A percentile compares a stretch with the other conserved stretches of the same genome.
phyloP scores from a whole-genome alignment of 2,113 vertebrate genomes.

The Perccottus glenii region DNA sequence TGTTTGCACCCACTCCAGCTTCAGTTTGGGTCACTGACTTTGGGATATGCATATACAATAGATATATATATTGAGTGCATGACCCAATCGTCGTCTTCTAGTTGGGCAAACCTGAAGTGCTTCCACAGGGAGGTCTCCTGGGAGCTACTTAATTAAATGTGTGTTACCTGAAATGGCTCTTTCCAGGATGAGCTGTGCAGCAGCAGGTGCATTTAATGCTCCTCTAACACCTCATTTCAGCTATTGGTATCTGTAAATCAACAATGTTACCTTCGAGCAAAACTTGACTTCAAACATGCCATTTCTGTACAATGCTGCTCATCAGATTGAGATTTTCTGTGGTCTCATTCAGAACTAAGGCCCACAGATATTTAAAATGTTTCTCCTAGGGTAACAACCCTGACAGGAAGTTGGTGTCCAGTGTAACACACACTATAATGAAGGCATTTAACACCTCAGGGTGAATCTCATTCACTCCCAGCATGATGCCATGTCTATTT shows the following conservation, averaged over 20 bases:
- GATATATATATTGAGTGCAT: conserved; percentile 15
- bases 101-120: conserved; percentile 8
- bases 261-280: conserved; percentile 39
- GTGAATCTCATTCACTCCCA: conserved; percentile 7
- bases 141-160: conserved; percentile 47
- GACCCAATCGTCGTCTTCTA: conserved; percentile 22
- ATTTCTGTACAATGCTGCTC: conserved; percentile 39
- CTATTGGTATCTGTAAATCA: conserved; percentile 49
- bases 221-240: conserved; percentile 28
- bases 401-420: conserved; percentile 21
- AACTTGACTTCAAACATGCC: conserved; percentile 37
- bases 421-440: conserved; percentile 21
- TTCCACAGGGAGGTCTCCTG: conserved; percentile 20
- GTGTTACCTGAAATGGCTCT: conserved; percentile 19
- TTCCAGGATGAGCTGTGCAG: conserved; percentile 19
- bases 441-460: background rate
- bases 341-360: conserved; percentile 26
- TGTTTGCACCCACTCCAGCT: conserved; percentile 8
- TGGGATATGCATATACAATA: background rate
- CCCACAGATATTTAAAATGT: conserved; percentile 22
- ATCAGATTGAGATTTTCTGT: conserved; percentile 39
- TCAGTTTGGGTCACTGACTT: background rate
- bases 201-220: conserved; percentile 28
- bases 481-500: conserved; percentile 16
- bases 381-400: conserved; percentile 8